Evolutionary conservation across 2,113 vertebrate genomes (phyloP), one percentile per base, ranked within the genome.

Genomic region (Urocynchramus pylzowi): DNA sequence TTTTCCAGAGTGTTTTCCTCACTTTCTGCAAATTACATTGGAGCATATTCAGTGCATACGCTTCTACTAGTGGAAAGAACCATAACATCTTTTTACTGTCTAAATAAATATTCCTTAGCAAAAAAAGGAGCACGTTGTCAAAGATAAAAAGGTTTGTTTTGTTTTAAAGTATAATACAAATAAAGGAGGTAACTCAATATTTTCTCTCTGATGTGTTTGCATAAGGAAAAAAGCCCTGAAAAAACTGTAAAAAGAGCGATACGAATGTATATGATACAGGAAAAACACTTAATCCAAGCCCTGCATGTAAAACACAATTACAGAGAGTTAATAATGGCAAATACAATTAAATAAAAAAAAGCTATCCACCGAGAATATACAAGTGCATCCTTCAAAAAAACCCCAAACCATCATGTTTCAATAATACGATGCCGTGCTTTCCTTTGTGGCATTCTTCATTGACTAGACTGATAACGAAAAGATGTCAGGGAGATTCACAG

Each of bases 121-220:
- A 31, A 60, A 59, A 80, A 74, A 68, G 49, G 44, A 64, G 31
- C 14, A 50, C 26, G 22, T 67, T 80, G 30, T 39, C 67, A 93
- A 69, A 80, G 94, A 88, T 61, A 95, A 77, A 61, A 77, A 84
- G 37, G 0, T 86, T 88, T 69, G 69, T 85, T 96, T 93, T 73
- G 90, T 73, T 96, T 95, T 90, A 82, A 90, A 91, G 28, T 89
- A 74, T 83, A 87, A 96, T 56, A 91, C 88, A 91, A 94, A 97
- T 94, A 65, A 83, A 73, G 57, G 44, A 94, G 41, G 50, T 64
- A 95, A 67, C 54, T 86, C 87, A 17, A 60, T 89, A 59, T 28
- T 64, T 96, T 92, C 69, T 87, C 90, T 96, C 79, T 67, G 85
- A 91, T 87, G 35, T 92, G 35, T 13, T 60, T 71, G 37, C 28